Base-by-base conservation (phyloP, 1,140 invertebrate genomes). In the Zelostemma sp. region DNA sequence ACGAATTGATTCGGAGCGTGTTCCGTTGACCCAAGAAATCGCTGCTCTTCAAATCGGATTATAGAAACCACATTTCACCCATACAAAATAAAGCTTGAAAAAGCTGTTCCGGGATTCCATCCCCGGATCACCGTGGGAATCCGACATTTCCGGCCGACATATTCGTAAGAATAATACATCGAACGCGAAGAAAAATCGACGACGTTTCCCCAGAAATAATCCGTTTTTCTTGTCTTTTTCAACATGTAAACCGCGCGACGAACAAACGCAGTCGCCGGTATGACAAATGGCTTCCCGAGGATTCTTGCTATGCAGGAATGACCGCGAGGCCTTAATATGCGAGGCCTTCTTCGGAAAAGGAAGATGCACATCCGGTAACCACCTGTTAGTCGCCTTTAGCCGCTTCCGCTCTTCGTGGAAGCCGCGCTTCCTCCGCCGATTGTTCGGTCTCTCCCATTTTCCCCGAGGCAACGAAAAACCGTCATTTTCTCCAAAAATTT, bases 351-450 rank as follows among this genome's bases (percentile, higher is more conserved):
- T 75, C 74, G 72, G 70, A 76, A 77, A 74, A 80, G 78, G 80
- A 83, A 80, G 75, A 76, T 80, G 77, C 73, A 78, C 77, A 80
- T 81, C 81, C 80, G 79, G 76, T 68, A 75, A 79, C 69, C 73
- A 79, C 75, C 74, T 80, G 77, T 77, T 65, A 69, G 73, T 60
- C 73, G 70, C 77, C 78, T 80, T 68, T 53, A 63, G 63, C 68
- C 49, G 55, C 48, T 45, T 40, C 31, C 21, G 17, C 21, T 28
- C 25, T 28, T 28, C 25, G 3, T 3, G 8, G 25, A 28, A 28
- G 3, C 25, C 3, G 3, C 3, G 25, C 25, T 28, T 28, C 25
- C 25, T 28, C 25, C 25, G 25, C 8, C 25, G 8, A 28, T 28
- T 28, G 25, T 28, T 28, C 8, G 25, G 3, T 28, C 25, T 18